Base-by-base conservation (phyloP, 2,888 invertebrate species). In the Cerastis leucographa region DNA sequence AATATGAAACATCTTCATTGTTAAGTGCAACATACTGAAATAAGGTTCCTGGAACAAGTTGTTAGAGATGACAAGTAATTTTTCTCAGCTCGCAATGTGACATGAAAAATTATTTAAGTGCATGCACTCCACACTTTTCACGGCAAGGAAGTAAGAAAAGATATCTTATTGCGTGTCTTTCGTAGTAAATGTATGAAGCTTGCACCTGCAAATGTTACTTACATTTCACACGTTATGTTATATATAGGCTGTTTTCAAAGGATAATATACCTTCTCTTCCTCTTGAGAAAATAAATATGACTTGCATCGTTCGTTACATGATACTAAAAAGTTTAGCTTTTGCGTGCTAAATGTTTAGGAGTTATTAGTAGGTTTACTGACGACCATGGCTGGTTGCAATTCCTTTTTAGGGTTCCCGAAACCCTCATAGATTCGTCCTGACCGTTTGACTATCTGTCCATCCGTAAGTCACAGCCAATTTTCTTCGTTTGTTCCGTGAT, bases 81-180 rank as follows among this genome's bases (percentile, higher is more conserved):
- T 77, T 61, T 79, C 80, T 61, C 59, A 35, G 35, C 49, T 49
- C 49, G 35, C 12, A 29, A 22, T 29, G 42, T 2, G 80, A 80
- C 75, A 69, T 80, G 81, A 81, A 74, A 85, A 65, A 81, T 85
- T 54, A 71, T 71, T 35, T 71, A 65, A 76, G 65, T 76, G 61
- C 83, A 71, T 49, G 62, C 71, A 49, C 25, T 83, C 65, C 42
- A 56, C 68, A 72, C 65, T 25, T 65, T 79, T 40, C 61, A 54
- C 12, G 29, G 44, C 29, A 74, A 61, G 14, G 22, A 40, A 17
- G 44, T 22, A 51, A 46, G 67, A 44, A 76, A 61, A 56, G 8
- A 68, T 80, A 71, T 68, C 9, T 76, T 72, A 75, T 75, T 75
- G 73, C 66, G 11, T 71, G 76, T 81, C 68, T 35, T 64, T 69